These are phyloP conservation scores for Octopus bimaculoides DNA, from an alignment of 1,140 invertebrate genomes.

Conservation along the genomic window DNA sequence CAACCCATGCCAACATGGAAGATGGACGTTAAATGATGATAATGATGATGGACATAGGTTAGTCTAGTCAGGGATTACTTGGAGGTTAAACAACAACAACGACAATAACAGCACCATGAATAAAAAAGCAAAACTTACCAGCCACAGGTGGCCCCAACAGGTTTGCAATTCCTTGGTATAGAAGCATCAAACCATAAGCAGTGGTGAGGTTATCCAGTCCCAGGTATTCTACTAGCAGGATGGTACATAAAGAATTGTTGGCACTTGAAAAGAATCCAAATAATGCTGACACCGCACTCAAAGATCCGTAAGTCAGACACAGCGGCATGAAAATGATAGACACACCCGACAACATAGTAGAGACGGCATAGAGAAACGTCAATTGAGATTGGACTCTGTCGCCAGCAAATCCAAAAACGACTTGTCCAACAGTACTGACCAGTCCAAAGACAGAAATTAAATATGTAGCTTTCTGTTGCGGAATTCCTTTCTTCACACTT, in stretches of 20 bases:
- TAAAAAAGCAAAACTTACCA: conserved; percentile 33
- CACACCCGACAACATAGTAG: conserved; percentile 37
- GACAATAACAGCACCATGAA: too few relatives aligned
- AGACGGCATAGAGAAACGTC: conserved; percentile 44
- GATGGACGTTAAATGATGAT: too few relatives aligned
- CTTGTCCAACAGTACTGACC: conserved; percentile 67
- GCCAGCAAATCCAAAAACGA: conserved; percentile 82
- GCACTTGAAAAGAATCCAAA: conserved; percentile 55
- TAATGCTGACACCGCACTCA: conserved; percentile 32
- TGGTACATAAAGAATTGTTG: conserved; percentile 51
- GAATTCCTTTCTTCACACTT: conserved; percentile 38
- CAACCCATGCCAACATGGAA: too few relatives aligned
- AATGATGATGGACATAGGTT: too few relatives aligned
- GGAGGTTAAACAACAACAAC: too few relatives aligned
- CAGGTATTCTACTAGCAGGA: conserved; percentile 52
- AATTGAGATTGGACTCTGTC: conserved; percentile 64
- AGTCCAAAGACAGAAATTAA: conserved; percentile 86
- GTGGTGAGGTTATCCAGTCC: conserved; percentile 53
- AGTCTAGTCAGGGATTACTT: too few relatives aligned
- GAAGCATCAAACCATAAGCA: conserved; percentile 53
- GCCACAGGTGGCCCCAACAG: conserved; percentile 52
- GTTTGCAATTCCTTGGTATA: conserved; percentile 54
- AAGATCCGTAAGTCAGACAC: conserved; percentile 31
- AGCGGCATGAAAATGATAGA: conserved; percentile 39
- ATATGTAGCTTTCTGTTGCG: conserved; percentile 75